phyloP scores from a whole-genome alignment of 2,113 vertebrate species.

The Cottus gobio region DNA sequence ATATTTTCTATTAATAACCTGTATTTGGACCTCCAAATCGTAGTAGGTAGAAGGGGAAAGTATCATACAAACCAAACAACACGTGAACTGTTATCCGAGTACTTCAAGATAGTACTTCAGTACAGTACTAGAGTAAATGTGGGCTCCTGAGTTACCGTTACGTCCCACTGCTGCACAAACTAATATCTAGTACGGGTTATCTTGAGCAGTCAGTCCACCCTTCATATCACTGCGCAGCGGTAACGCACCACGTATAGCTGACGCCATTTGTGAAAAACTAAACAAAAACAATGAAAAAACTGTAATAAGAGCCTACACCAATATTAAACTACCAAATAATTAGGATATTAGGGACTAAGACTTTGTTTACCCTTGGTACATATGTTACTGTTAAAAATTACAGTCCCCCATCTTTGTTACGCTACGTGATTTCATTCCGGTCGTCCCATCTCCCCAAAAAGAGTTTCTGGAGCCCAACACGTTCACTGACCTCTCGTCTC shows the following conservation, averaged over 20 bases:
- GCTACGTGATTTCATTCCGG: background rate
- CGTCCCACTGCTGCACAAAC: background rate
- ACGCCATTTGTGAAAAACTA: background rate
- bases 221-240: background rate
- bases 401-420: constrained; percentile 48
- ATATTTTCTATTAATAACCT: background rate
- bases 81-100: too few relatives aligned
- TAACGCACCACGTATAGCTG: background rate
- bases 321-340: fast-evolving
- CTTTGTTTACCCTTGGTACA: background rate
- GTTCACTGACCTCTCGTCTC: constrained; percentile 26
- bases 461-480: background rate
- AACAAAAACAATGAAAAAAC: background rate
- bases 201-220: background rate
- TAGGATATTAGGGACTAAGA: fast-evolving
- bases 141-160: background rate
- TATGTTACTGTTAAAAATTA: too few relatives aligned
- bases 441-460: background rate
- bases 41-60: background rate
- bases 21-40: background rate
- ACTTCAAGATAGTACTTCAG: background rate
- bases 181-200: background rate
- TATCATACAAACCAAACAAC: background rate
- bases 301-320: fast-evolving
- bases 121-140: background rate